Conservation (phyloP, 2,888 invertebrate genomes). For the Diaprepes abbreviatus region DNA sequence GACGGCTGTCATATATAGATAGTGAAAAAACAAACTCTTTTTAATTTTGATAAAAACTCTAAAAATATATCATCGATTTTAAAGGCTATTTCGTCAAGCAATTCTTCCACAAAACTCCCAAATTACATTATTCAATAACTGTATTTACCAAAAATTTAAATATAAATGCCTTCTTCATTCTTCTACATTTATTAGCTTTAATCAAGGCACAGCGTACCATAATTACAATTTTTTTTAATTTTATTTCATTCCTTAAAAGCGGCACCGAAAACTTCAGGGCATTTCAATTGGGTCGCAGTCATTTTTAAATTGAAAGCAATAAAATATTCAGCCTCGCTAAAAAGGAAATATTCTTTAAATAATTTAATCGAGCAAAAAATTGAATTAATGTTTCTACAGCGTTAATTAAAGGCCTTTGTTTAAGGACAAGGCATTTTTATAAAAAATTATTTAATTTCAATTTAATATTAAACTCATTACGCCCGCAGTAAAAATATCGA, state of each 20-base stretch:
- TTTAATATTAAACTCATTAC: too few relatives aligned
- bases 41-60: too few relatives aligned
- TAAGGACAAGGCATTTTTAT: background rate
- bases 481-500: too few relatives aligned
- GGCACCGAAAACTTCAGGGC: background rate
- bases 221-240: background rate
- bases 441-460: background rate
- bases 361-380: slow-evolving; percentile 3
- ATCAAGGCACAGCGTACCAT: background rate
- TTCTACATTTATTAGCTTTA: background rate
- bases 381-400: background rate
- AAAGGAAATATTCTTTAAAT: slow-evolving; percentile 16
- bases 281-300: background rate
- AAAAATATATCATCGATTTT: too few relatives aligned
- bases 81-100: too few relatives aligned
- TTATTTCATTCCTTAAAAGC: background rate
- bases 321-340: slow-evolving; percentile 9
- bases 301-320: slow-evolving; percentile 10
- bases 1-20: too few relatives aligned
- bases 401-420: background rate
- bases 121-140: too few relatives aligned
- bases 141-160: too few relatives aligned
- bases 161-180: background rate
- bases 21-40: too few relatives aligned
- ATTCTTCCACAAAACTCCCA: background rate